Conservation (phyloP, 2,888 invertebrate genomes). For the Teleiodes luculella region DNA sequence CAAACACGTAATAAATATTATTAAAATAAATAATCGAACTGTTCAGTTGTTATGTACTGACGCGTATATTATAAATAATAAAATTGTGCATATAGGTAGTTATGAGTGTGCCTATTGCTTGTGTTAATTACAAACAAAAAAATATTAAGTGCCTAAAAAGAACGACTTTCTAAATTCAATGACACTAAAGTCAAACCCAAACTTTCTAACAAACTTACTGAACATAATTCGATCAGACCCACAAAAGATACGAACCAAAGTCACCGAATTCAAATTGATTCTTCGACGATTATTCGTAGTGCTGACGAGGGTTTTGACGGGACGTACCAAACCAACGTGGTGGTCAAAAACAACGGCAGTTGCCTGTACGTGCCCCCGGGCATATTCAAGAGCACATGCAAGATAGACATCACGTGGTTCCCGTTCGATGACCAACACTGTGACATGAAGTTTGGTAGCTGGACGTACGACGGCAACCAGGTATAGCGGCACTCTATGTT, state of each 20-base stretch:
- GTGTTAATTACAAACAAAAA: too few species aligned
- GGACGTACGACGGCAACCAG: slow-evolving; percentile 99
- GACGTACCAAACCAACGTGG: slow-evolving; percentile 99
- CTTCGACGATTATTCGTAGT: slow-evolving; percentile 75
- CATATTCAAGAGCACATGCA: slow-evolving; percentile 99
- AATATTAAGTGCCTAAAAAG: too few species aligned
- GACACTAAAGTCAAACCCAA: too few species aligned
- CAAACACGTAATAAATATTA: too few species aligned
- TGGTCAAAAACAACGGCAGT: slow-evolving; percentile 98
- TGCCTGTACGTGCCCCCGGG: slow-evolving; percentile 99
- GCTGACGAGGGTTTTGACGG: slow-evolving; percentile 99
- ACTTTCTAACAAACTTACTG: too few species aligned
- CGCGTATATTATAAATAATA: too few species aligned
- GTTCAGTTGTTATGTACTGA: too few species aligned
- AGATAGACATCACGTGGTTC: slow-evolving; percentile 99
- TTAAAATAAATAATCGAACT: too few species aligned
- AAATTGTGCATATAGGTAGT: too few species aligned
- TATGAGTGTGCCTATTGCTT: too few species aligned
- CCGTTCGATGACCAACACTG: slow-evolving; percentile 99
- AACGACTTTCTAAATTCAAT: too few species aligned
- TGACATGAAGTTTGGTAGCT: slow-evolving; percentile 99
- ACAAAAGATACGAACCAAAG: neutral
- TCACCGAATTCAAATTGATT: slow-evolving; percentile 44
- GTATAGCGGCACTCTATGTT: slow-evolving; percentile 73
- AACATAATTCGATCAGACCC: too few species aligned